A percentile compares a stretch with the other conserved stretches of the same genome.
Conservation (phyloP, 1,140 invertebrate species). For the Drosophila busckii region DNA sequence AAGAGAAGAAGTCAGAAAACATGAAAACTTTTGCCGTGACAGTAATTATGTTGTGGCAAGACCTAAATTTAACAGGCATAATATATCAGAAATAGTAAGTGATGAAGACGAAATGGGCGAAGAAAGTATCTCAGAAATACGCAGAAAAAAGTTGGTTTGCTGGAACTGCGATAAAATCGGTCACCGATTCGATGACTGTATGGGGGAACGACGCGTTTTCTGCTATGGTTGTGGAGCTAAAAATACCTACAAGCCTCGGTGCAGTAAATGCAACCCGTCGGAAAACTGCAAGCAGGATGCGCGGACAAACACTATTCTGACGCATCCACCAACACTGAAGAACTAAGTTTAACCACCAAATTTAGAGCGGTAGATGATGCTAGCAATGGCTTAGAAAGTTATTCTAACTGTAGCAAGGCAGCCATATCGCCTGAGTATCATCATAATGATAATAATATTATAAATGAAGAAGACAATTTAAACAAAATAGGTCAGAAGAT, state of each 20-base stretch:
- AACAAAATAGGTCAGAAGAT: no score
- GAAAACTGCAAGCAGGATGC: conserved; percentile 10
- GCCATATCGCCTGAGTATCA: no score
- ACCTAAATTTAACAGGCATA: background rate
- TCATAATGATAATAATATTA: no score
- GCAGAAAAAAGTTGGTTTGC: conserved; percentile 3
- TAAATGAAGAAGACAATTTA: no score
- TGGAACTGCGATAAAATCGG: conserved; percentile 5
- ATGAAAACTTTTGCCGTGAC: conserved; percentile 7
- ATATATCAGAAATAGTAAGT: background rate
- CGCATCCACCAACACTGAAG: conserved; percentile 1
- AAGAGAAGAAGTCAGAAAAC: conserved; percentile 8
- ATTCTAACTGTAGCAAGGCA: no score
- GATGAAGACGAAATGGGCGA: background rate
- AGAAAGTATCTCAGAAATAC: no score
- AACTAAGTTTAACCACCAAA: no score
- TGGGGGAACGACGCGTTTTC: conserved; percentile 1
- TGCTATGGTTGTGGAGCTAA: conserved; percentile 17
- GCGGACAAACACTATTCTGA: conserved; percentile 2
- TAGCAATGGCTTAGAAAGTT: no score
- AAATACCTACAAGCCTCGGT: conserved; percentile 5
- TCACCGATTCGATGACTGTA: conserved; percentile 7
- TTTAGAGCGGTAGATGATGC: no score
- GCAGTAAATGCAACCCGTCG: conserved; percentile 10
- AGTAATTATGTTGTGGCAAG: background rate